Conservation (phyloP, 2,888 invertebrate genomes). For the Carcina quercana region DNA sequence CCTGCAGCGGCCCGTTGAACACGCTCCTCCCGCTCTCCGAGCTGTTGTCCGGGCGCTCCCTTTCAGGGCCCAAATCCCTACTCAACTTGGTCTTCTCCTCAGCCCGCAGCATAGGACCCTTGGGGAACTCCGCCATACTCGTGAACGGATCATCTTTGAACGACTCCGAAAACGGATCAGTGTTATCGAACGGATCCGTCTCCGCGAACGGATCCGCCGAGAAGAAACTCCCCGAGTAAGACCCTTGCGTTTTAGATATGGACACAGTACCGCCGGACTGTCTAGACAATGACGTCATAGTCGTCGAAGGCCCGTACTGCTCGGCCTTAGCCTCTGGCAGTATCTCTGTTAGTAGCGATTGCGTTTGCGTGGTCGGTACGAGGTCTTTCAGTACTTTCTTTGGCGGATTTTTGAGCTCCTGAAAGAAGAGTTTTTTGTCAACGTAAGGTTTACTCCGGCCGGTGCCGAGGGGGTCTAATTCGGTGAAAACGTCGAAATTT, state of each 20-base stretch:
- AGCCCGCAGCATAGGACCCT: constrained; percentile 30
- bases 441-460: constrained; percentile 94
- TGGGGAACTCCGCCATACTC: constrained; percentile 55
- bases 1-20: constrained; percentile 80
- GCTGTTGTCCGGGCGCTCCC: constrained; percentile 25
- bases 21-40: constrained; percentile 38
- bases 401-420: constrained; percentile 95
- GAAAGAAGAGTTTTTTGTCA: constrained; percentile 97
- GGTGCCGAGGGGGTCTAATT: constrained; percentile 94
- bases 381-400: constrained; percentile 94
- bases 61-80: constrained; percentile 29
- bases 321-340: constrained; percentile 28
- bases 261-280: constrained; percentile 68
- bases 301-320: constrained; percentile 56
- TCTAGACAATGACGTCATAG: constrained; percentile 61
- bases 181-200: constrained; percentile 82
- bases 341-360: constrained; percentile 42
- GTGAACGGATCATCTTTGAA: constrained; percentile 77
- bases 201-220: constrained; percentile 78
- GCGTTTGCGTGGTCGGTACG: constrained; percentile 66
- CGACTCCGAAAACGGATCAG: constrained; percentile 79
- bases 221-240: constrained; percentile 53
- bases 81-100: constrained; percentile 36
- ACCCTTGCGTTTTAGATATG: constrained; percentile 43
- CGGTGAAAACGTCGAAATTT: constrained; percentile 91